phyloP scores from a whole-genome alignment of 2,113 vertebrate genomes.

The Pterocles burchelli region DNA sequence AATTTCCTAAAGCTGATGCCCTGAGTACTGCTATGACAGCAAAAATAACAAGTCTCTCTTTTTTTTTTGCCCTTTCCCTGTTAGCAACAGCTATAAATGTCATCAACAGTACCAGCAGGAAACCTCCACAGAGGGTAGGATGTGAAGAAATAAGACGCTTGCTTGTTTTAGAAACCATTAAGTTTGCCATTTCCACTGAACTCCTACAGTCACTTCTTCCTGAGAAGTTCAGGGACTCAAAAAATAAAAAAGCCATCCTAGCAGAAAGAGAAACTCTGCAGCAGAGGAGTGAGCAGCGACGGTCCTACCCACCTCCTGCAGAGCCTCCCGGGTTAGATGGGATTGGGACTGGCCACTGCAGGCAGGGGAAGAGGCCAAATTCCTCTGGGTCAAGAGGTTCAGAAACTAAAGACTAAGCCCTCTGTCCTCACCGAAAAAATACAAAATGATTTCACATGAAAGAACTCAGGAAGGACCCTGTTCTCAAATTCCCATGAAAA shows the following conservation, averaged over 20 bases:
- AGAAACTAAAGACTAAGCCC: neutral
- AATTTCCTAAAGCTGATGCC: neutral
- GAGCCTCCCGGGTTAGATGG: neutral
- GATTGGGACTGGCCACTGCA: accelerated
- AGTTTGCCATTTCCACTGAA: constrained; percentile 64
- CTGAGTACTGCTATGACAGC: constrained; percentile 3
- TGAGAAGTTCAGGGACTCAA: constrained; percentile 11
- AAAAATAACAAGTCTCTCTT: constrained; percentile 20
- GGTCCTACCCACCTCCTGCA: neutral
- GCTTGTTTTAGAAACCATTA: constrained; percentile 65
- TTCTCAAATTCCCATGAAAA: neutral
- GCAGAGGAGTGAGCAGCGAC: accelerated
- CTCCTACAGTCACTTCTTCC: constrained; percentile 43
- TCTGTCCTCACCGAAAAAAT: neutral
- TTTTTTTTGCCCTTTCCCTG: neutral
- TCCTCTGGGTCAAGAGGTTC: constrained; percentile 1
- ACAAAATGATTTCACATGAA: neutral
- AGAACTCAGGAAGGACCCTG: neutral
- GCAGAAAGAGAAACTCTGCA: neutral
- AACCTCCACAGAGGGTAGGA: constrained; percentile 61
- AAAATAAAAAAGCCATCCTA: neutral
- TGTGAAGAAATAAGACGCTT: constrained; percentile 49
- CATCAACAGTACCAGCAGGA: constrained; percentile 62
- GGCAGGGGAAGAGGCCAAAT: neutral
- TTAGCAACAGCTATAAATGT: constrained; percentile 65